Evolutionary conservation across 1,140 invertebrate genomes (phyloP).

Genomic region (Lepidotrigona ventralis): DNA sequence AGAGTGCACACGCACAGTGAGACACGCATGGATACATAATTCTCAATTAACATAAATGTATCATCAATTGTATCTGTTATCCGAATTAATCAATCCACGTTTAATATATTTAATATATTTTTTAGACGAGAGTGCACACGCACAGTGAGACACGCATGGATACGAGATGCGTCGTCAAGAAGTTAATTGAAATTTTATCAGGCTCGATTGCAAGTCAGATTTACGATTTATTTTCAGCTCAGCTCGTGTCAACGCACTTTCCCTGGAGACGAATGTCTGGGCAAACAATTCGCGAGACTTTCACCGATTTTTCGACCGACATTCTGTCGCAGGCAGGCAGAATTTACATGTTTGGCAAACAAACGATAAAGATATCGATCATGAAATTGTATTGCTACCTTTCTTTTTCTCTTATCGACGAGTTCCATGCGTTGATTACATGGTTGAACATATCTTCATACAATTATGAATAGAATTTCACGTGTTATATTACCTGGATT

Average conservation of each 20-base stretch:
- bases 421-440: background rate
- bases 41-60: background rate
- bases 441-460: background rate
- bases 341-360: background rate
- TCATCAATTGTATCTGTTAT: background rate
- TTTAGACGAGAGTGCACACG: too few relatives aligned
- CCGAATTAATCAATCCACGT: background rate
- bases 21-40: background rate
- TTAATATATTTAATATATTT: too few relatives aligned
- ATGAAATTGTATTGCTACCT: background rate
- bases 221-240: background rate
- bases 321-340: background rate
- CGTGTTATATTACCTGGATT: background rate
- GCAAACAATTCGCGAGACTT: background rate
- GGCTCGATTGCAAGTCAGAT: background rate
- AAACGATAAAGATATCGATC: background rate
- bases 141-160: too few relatives aligned
- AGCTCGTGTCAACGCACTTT: constrained; percentile 9
- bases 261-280: background rate
- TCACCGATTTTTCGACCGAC: background rate
- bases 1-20: too few relatives aligned
- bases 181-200: constrained; percentile 3
- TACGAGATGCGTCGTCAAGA: background rate
- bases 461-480: background rate
- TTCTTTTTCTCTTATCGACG: background rate